phyloP scores from a whole-genome alignment of 2,113 vertebrate genomes.

The Onychorhynchus coronatus region DNA sequence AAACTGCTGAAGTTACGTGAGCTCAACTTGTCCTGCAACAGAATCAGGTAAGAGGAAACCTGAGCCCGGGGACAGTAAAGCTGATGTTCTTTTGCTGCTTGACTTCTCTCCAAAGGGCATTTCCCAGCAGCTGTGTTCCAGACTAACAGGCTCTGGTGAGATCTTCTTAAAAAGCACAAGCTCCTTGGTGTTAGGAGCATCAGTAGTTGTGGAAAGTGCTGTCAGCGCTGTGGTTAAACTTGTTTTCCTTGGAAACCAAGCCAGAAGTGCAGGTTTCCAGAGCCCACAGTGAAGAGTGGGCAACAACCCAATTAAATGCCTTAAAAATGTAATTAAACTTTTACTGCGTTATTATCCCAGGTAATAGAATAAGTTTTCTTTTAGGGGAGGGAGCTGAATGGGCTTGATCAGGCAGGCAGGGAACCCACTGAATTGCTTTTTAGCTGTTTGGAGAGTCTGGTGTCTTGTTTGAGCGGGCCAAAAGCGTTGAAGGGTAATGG shows the following conservation, averaged over 20 bases:
- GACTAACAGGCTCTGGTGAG: not conserved
- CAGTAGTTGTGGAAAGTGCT: not conserved
- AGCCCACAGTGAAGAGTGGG: not conserved
- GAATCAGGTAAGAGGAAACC: constrained; percentile 72
- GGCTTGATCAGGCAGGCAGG: not conserved
- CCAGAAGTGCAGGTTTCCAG: not conserved
- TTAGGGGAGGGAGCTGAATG: not conserved
- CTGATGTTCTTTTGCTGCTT: not conserved
- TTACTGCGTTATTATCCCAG: not conserved
- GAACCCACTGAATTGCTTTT: not conserved
- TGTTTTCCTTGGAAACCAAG: not conserved
- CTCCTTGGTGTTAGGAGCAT: not conserved
- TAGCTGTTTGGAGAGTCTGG: not conserved
- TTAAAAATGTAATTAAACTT: not conserved
- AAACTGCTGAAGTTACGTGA: constrained; percentile 78
- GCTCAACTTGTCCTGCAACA: constrained; percentile 84
- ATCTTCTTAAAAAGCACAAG: not conserved
- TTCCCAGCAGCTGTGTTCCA: not conserved
- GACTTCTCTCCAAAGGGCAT: not conserved
- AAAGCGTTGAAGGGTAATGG: not conserved
- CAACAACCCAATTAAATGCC: not conserved
- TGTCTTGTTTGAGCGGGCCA: not conserved
- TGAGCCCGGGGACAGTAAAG: not conserved
- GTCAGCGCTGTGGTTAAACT: not conserved
- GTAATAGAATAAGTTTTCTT: not conserved